Base-by-base conservation (phyloP, 2,888 invertebrate genomes). In the Empis stercorea region DNA sequence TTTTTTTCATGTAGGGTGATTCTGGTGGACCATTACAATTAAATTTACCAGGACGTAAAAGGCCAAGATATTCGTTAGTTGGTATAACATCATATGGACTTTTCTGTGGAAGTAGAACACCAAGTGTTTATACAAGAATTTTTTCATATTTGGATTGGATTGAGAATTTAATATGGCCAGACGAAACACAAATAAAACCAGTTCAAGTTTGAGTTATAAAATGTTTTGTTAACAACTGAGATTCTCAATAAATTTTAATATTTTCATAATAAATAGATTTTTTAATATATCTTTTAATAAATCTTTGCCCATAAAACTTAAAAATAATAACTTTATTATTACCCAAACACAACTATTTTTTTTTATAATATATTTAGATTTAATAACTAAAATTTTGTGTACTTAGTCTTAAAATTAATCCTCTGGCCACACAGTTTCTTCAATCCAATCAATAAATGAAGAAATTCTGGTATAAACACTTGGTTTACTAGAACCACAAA, bases 61-160 rank as follows among this genome's bases (percentile, higher is more conserved):
- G 48, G 1, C 52, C 54, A 0, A 55, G 57, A 10, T 61, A 62
- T 14, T 62, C 64, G 48, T 52, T 66, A 0, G 63, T 66, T 17
- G 68, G 68, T 10, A 56, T 70, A 3, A 69, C 70, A 13, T 68
- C 68, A 0, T 69, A 62, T 49, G 68, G 68, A 0, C 56, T 62
- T 3, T 56, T 59, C 46, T 68, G 67, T 15, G 60, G 59, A 20
- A 63, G 61, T 40, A 58, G 56, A 15, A 61, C 57, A 34, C 66
- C 66, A 1, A 63, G 66, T 30, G 62, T 68, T 23, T 67, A 64
- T 30, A 67, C 68, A 1, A 55, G 64, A 16, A 56, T 65, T 2
- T 61, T 55, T 3, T 55, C 58, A 0, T 68, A 55, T 50, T 40
- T 67, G 14, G 65, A 68, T 47, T 68, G 68, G 67, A 66, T 68